Evolutionary conservation across 2,888 invertebrate species (phyloP), one percentile per base, ranked within the genome.

Genomic region (Melangyna quadrimaculata): DNA sequence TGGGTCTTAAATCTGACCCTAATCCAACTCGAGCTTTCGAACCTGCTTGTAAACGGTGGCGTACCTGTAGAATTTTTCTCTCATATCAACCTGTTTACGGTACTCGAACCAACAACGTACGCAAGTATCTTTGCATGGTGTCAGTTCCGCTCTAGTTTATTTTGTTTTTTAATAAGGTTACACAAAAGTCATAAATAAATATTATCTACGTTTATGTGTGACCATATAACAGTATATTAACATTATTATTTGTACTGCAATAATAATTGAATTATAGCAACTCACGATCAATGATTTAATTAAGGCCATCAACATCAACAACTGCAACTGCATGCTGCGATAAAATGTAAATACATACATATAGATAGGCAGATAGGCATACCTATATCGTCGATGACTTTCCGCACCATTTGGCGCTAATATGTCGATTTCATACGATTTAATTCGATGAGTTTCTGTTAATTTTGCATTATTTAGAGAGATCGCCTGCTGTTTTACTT

Each of bases 241-340:
- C 72, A 78, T 61, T 78, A 63, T 48, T 51, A 67, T 74, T 83
- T 70, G 70, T 57, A 65, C 63, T 70, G 35, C 12, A 35, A 78
- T 83, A 78, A 70, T 83, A 83, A 83, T 83, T 83, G 27, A 78
- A 83, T 83, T 74, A 78, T 70, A 74, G 19, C 70, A 74, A 70
- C 73, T 78, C 74, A 78, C 73, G 72, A 78, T 78, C 73, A 53
- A 65, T 78, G 53, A 37, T 65, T 78, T 69, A 82, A 78, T 82
- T 78, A 63, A 70, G 78, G 70, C 48, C 74, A 65, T 63, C 65
- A 63, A 43, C 43, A 63, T 61, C 61, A 57, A 6, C 57, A 40
- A 59, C n/a, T n/a, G n/a, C 37, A 43, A 29, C 69, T 70, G 37
- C 48, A 69, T 78, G 73, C 43, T 70, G 74, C 55, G 63, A 74